Base-by-base conservation (phyloP, 1,140 invertebrate genomes). In the Homalodisca vitripennis region DNA sequence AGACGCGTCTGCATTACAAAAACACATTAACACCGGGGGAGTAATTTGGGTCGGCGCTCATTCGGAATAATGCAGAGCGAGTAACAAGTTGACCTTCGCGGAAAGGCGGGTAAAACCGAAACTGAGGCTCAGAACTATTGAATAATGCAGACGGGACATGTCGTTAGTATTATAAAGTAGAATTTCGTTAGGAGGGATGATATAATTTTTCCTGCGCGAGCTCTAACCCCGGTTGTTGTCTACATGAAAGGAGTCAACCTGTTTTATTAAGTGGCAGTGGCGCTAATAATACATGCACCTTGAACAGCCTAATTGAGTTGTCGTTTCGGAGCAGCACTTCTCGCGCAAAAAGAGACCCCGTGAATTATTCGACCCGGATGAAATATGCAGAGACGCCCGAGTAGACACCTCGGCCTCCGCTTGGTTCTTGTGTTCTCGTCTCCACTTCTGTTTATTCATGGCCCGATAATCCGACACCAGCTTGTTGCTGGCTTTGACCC, bases 231-330 rank as follows among this genome's bases (percentile, higher is more conserved):
- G 20, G 32, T 66, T 31, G 63, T 66, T 31, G 63, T 31, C 34
- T 47, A 68, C 53, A 68, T 68, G 67, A 68, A 68, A 68, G 67
- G 57, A 34, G 57, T n/a, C 20, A n/a, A 22, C 24, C 10, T 57
- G 55, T 47, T 60, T 68, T 62, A 62, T 68, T 68, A 55, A 68
- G 67, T 62, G 67, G 31, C 24, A n/a, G 2, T 14, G 31, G 24
- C 24, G 3, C 29, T 68, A 70, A 70, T 70, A 70, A 67, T 67
- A 60, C 47, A 70, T 67, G 69, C 47, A 29, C 64, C 30, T 51
- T 70, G 69, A 70, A 70, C 24, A 65, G 64, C 57, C 68, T 70
- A 70, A 70, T 70, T 70, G 69, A 70, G 69, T 70, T 70, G 69
- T 51, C 34, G n/a, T 55, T 65, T 47, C 34, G 6, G 46, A 46